A percentile compares a stretch with the other conserved stretches of the same genome.
Conservation (phyloP, 2,797 vertebrate species). For the Mastacembelus armatus region DNA sequence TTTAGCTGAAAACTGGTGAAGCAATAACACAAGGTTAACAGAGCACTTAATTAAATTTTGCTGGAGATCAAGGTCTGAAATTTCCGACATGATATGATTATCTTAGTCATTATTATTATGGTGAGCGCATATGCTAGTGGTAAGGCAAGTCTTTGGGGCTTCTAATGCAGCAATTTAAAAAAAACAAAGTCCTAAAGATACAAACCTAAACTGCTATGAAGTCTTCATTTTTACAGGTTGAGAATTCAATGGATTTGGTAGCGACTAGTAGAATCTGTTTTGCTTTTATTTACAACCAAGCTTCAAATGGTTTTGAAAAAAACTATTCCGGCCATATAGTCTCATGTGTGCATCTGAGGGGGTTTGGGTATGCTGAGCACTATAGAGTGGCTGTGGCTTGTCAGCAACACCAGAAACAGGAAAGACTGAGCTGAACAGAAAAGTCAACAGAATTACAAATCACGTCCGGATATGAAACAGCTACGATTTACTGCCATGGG, state of each 20-base stretch:
- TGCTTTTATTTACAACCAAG: background rate
- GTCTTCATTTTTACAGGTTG: background rate
- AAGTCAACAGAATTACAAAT: conserved; percentile 70
- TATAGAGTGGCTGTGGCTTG: conserved; percentile 13
- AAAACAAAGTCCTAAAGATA: background rate
- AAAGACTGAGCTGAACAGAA: conserved; percentile 65
- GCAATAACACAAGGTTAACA: conserved; percentile 41
- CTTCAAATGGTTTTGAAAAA: background rate
- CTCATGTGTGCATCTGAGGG: background rate
- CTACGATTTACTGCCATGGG: conserved; percentile 33
- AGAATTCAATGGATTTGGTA: background rate
- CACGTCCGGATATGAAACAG: conserved; percentile 57
- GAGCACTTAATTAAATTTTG: conserved; percentile 59
- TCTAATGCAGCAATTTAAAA: background rate
- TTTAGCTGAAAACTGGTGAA: conserved; percentile 35
- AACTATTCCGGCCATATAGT: background rate
- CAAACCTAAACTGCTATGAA: background rate
- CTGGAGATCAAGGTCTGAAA: conserved; percentile 50
- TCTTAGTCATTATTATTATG: conserved; percentile 37
- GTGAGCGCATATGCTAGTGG: conserved; percentile 33
- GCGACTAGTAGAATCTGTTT: background rate
- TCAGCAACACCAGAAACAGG: conserved; percentile 66
- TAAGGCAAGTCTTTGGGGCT: background rate
- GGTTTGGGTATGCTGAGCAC: background rate
- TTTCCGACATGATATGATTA: conserved; percentile 66